A percentile compares a stretch with the other conserved stretches of the same genome.
These are phyloP conservation scores for Conus canariensis DNA, from an alignment of 2,888 invertebrate genomes.

Conservation along the genomic window DNA sequence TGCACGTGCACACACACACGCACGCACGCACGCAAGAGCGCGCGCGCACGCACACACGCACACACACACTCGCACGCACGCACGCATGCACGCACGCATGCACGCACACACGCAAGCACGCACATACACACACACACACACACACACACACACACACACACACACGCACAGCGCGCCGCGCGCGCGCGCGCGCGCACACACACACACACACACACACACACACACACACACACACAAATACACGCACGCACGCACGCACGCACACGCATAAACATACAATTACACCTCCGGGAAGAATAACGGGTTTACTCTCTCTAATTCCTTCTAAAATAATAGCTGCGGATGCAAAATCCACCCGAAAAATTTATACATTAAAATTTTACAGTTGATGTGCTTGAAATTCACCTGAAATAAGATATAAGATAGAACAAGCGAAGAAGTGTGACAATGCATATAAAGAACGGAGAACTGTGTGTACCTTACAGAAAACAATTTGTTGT, in stretches of 20 bases:
- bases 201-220: background rate
- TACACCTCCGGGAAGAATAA: no score
- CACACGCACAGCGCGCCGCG: background rate
- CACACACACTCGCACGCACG: background rate
- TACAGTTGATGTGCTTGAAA: no score
- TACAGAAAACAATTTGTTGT: no score
- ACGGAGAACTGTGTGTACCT: no score
- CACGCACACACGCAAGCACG: background rate
- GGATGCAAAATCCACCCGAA: no score
- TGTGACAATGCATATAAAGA: no score
- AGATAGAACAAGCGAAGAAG: no score
- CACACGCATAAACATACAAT: background rate
- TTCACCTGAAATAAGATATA: no score
- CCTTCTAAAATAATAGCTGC: no score
- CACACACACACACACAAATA: background rate
- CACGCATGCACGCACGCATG: background rate
- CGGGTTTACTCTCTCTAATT: no score
- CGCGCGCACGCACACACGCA: background rate
- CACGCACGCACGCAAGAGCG: background rate
- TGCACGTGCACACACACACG: no score
- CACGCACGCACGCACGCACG: background rate
- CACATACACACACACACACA: background rate
- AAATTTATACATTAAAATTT: no score
- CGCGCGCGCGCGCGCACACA: background rate
- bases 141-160: background rate